Evolutionary conservation across 2,113 vertebrate genomes (phyloP).

Genomic region (Empidonax alnorum): DNA sequence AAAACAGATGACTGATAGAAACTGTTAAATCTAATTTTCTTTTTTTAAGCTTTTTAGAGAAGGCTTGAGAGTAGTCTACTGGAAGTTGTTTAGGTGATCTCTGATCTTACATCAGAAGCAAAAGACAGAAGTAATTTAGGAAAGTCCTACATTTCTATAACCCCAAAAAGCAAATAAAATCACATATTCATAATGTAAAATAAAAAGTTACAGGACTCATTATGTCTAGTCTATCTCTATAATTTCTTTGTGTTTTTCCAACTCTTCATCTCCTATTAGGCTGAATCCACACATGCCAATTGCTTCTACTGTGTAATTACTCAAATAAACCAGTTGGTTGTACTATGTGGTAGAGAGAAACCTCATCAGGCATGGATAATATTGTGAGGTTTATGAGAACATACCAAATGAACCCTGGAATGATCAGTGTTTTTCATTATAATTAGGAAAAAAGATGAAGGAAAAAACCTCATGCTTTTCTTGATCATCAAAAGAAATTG

Average conservation of each 20-base stretch:
- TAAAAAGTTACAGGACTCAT: not conserved
- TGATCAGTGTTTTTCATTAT: not conserved
- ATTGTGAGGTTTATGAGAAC: not conserved
- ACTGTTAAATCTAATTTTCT: not conserved
- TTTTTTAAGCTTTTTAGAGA: not conserved
- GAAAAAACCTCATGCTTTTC: not conserved
- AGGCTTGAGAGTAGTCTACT: not conserved
- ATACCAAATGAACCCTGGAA: not conserved
- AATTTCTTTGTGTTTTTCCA: not conserved
- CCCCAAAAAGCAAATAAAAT: not conserved
- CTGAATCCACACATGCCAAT: not conserved
- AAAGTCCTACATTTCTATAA: not conserved
- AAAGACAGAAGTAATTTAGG: not conserved
- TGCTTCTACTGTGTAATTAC: not conserved
- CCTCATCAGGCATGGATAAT: not conserved
- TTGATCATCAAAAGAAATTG: not conserved
- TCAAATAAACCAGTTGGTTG: not conserved
- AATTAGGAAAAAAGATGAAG: not conserved
- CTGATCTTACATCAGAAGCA: not conserved
- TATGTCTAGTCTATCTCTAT: not conserved
- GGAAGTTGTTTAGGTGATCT: not conserved
- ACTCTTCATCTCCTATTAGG: not conserved
- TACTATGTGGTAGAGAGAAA: not conserved
- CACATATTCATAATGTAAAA: not conserved
- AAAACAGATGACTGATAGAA: not conserved